Evolutionary conservation across 2,113 vertebrate genomes (phyloP), one percentile per base, ranked within the genome.

Genomic region (Camelus bactrianus): DNA sequence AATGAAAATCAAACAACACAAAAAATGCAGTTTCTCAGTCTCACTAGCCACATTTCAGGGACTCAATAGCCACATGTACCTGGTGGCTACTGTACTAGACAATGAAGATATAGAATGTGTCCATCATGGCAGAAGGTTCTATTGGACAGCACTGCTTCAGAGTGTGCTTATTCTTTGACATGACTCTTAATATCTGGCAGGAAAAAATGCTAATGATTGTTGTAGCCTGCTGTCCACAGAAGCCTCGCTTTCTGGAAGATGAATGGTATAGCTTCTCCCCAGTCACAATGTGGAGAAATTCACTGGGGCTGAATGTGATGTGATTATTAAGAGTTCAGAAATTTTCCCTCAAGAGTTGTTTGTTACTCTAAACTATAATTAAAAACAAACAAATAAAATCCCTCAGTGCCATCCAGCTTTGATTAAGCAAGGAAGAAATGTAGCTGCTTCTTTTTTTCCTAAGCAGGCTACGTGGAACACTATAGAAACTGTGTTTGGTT

Each of bases 391-490:
- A 67, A 75, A 75, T 32, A 81, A 81, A 46, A 11, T 20, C 14
- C 24, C 58, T 75, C 87, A 76, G 35, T 48, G 81, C 32, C 50
- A 64, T 80, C 81, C 64, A 73, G 28, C 83, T 96, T 96, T 86
- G 89, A 97, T 97, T 94, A 97, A 97, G 83, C 5, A 79, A 65
- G 67, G 6, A 81, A 89, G 72, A 89, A 96, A 65, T 46, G 77
- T 67, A 17, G 72, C 67, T 95, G 87, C 64, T 24, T 9, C 0
- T 56, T 79, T 89, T 6, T 50, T 32, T 89, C 22, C 4, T 16
- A 35, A 26, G 8, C 32, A 75, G 35, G 42, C 24, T 6, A 7
- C 52, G 0, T 20, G 79, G 72, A 96, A 93, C 52, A 64, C 54
- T 42, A 12, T 4, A 38, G 24, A 64, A 67, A 86, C 17, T 13